A percentile compares a stretch with the other conserved stretches of the same genome.
Evolutionary conservation across 2,797 vertebrate species (phyloP).

Genomic region (Hoplostethus mediterraneus): DNA sequence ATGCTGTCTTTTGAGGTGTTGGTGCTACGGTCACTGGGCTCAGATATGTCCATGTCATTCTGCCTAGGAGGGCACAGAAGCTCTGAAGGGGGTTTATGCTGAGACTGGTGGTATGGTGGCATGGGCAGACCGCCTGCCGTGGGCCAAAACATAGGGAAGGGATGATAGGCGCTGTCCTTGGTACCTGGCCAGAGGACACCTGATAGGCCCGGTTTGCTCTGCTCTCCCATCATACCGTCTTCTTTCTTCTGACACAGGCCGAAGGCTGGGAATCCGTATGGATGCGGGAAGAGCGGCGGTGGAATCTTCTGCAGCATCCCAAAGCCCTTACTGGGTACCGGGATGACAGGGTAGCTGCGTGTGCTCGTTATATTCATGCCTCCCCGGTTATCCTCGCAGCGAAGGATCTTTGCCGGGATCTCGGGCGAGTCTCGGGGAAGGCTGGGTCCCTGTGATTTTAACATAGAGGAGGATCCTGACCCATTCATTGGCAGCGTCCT

Average conservation of each 20-base stretch:
- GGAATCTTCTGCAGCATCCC: conserved; percentile 96
- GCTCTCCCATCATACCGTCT: conserved; percentile 84
- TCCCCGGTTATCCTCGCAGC: conserved; percentile 81
- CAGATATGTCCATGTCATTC: conserved; percentile 81
- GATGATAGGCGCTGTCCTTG: conserved; percentile 91
- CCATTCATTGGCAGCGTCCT: conserved; percentile 90
- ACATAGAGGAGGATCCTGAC: conserved; percentile 66
- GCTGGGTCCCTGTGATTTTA: conserved; percentile 73
- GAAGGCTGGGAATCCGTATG: conserved; percentile 95
- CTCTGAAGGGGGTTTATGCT: conserved; percentile 87
- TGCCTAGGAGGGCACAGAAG: conserved; percentile 78
- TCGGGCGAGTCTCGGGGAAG: conserved; percentile 76
- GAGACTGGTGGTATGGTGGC: conserved; percentile 89
- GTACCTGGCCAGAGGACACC: conserved; percentile 92
- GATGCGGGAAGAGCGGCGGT: conserved; percentile 94
- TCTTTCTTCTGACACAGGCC: conserved; percentile 95
- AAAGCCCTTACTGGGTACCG: conserved; percentile 96
- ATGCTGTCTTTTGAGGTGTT: conserved; percentile 85
- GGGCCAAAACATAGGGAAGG: conserved; percentile 97
- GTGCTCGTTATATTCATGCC: conserved; percentile 77
- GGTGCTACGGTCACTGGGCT: conserved; percentile 84
- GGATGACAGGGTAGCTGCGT: conserved; percentile 95
- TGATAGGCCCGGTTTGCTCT: conserved; percentile 82
- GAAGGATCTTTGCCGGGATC: conserved; percentile 81
- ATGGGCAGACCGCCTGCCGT: conserved; percentile 90